Percentiles rank a stretch among this genome's conserved stretches.
phyloP scores from a whole-genome alignment of 2,113 vertebrate genomes.

The Silurus glanis region DNA sequence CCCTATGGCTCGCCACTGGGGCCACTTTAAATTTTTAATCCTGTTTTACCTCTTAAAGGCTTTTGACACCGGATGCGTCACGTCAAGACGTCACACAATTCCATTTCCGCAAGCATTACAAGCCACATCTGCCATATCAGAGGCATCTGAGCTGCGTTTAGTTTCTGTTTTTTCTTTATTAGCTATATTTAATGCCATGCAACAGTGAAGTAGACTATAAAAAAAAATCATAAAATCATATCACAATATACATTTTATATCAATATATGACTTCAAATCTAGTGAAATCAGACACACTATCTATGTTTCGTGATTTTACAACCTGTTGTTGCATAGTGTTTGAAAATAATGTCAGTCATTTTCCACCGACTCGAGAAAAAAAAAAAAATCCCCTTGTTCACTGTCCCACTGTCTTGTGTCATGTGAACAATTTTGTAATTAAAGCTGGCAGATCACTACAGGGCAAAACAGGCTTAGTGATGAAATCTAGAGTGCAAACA shows the following conservation, averaged over 20 bases:
- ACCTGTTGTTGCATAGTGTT: background rate
- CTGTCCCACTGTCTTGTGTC: background rate
- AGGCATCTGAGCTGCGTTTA: background rate
- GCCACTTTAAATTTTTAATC: constrained; percentile 33
- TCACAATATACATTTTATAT: background rate
- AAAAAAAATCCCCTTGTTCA: background rate
- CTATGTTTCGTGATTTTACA: background rate
- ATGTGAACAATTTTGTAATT: background rate
- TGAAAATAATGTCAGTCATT: background rate
- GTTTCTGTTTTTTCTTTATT: background rate
- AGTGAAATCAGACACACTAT: background rate
- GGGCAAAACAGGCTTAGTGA: background rate
- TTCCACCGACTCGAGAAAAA: background rate
- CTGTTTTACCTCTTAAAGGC: background rate
- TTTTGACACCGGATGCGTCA: background rate
- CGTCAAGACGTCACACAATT: background rate
- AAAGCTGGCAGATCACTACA: background rate
- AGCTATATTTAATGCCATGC: background rate
- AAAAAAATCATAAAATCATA: background rate
- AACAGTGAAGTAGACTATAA: background rate
- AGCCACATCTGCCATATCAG: background rate
- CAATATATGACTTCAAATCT: too few relatives aligned
- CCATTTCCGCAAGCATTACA: background rate
- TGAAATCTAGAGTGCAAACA: background rate
- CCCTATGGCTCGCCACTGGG: constrained; percentile 24